phyloP scores from a whole-genome alignment of 2,797 vertebrate genomes.

The Threskiornis aethiopicus region DNA sequence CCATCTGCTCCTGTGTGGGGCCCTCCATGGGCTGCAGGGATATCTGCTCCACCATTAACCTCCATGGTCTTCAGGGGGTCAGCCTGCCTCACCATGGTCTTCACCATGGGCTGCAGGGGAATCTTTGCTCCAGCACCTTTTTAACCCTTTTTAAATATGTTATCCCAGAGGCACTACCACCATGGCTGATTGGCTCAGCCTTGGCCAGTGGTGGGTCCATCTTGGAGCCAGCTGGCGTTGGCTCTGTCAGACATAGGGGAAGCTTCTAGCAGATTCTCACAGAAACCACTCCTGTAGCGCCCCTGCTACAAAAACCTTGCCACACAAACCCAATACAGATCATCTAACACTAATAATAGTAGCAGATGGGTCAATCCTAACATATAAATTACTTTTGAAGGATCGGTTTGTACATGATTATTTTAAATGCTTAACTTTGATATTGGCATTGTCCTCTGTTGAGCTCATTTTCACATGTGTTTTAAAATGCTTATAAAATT shows the following conservation, averaged over 20 bases:
- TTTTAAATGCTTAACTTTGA: neutral
- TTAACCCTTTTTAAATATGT: neutral
- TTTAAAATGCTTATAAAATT: neutral
- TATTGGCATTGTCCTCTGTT: neutral
- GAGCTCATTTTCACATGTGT: neutral
- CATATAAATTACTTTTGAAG: neutral
- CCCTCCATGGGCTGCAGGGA: neutral
- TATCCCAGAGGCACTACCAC: neutral
- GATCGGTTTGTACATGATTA: fast-evolving
- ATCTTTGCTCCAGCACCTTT: neutral
- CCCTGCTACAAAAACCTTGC: neutral
- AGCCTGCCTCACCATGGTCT: neutral
- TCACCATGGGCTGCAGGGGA: neutral
- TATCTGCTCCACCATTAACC: neutral
- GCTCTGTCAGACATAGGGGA: neutral
- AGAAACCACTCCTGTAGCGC: neutral
- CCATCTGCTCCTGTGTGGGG: neutral
- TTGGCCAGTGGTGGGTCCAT: neutral
- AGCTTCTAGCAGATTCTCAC: neutral
- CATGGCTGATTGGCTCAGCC: neutral
- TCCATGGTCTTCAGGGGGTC: neutral
- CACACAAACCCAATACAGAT: neutral
- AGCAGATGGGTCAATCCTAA: neutral
- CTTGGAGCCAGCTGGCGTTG: neutral
- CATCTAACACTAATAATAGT: neutral